These are phyloP conservation scores for Notoglanidium macrostoma DNA, from an alignment of 2,797 vertebrate species.

Conservation along the genomic window DNA sequence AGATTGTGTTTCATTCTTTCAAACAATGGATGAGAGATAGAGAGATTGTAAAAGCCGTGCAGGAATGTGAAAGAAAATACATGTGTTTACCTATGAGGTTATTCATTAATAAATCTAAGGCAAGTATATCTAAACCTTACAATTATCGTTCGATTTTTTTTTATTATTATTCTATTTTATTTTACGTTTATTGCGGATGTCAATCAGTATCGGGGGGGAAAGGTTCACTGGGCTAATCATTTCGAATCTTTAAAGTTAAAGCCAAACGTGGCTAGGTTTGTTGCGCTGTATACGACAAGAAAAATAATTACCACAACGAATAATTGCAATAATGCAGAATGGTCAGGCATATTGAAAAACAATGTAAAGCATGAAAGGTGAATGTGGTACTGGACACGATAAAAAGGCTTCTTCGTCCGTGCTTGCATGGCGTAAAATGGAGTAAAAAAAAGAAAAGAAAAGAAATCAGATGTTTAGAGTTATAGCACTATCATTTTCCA, in stretches of 20 bases:
- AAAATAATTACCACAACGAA: too few species aligned
- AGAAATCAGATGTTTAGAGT: not conserved
- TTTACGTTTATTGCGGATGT: not conserved
- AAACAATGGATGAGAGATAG: slow-evolving; percentile 51
- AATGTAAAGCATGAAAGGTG: not conserved
- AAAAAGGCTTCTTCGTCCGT: not conserved
- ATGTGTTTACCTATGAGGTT: slow-evolving; percentile 26
- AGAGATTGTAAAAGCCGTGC: slow-evolving; percentile 35
- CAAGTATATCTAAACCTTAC: not conserved
- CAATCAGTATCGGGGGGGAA: not conserved
- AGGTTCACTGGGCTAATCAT: not conserved
- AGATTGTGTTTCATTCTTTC: slow-evolving; percentile 41
- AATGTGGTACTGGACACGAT: not conserved
- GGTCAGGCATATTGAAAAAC: not conserved
- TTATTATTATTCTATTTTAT: too few species aligned
- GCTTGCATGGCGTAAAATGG: not conserved
- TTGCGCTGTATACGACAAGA: not conserved
- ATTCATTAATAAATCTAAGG: slow-evolving; percentile 29
- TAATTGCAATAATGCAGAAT: too few species aligned
- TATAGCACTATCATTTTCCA: not conserved
- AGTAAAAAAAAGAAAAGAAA: not conserved
- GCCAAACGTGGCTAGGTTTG: not conserved
- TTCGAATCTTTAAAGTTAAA: not conserved
- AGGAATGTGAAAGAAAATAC: slow-evolving; percentile 35
- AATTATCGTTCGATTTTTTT: not conserved